Base-by-base conservation (phyloP, 2,888 invertebrate species). In the Phanerotoma sp. region DNA sequence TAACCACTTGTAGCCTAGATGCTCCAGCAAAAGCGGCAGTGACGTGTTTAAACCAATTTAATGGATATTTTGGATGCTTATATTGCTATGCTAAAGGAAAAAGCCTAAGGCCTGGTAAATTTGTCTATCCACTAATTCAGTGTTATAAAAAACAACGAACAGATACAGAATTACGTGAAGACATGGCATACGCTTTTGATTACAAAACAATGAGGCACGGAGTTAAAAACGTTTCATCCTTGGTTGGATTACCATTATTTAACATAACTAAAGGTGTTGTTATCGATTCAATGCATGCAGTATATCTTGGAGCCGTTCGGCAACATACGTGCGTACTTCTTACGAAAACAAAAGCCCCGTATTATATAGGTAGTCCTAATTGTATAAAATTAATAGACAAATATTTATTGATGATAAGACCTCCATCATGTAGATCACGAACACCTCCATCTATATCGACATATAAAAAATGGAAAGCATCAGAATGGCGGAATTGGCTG, bases 41-140 rank as follows among this genome's bases (percentile, higher is more conserved):
- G 1, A 11, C 57, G 4, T 13, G 46, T 1, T 61, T 59, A 50
- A 57, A 18, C 5, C 57, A 56, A n/a, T 61, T 22, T 7, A 60
- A 62, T 25, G 62, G 57, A 1, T 13, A 42, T 13, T 47, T 48
- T 54, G 56, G 61, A 2, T 62, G 60, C 18, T 51, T 49, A 10
- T 56, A 46, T 20, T 62, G 62, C 45, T 46, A 46, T n/a, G 46
- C 50, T 1, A 10, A 38, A 25, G 55, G 25, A 9, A 3, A 4
- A 22, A 28, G 3, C 13, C 28, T 3, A 28, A n/a, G n/a, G 16
- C 16, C 10, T 4, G 9, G 28, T 28, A n/a, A n/a, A n/a, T n/a
- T n/a, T n/a, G n/a, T n/a, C n/a, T n/a, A n/a, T n/a, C n/a, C n/a
- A n/a, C n/a, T n/a, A n/a, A n/a, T n/a, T n/a, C n/a, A n/a, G n/a